Conservation (phyloP, 2,113 vertebrate species). For the Psophia crepitans region DNA sequence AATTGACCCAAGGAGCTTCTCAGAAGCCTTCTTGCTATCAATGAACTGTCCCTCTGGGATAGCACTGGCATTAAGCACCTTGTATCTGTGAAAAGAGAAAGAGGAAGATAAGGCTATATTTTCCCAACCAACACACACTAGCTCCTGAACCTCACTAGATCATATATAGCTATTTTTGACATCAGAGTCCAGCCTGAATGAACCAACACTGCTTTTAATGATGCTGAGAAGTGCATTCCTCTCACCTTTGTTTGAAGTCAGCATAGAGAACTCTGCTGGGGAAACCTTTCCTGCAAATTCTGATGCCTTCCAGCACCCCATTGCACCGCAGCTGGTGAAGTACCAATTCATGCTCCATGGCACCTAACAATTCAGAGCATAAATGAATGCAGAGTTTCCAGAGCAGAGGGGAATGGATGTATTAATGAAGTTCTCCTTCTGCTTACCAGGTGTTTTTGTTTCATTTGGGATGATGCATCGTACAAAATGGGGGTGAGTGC, state of each 20-base stretch:
- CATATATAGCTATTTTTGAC: too few relatives aligned
- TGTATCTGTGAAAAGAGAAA: too few relatives aligned
- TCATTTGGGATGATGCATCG: conserved; percentile 44
- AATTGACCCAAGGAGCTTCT: conserved; percentile 82
- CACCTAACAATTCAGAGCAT: conserved; percentile 35
- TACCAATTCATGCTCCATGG: conserved; percentile 50
- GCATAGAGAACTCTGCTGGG: conserved; percentile 59
- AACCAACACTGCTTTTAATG: background rate
- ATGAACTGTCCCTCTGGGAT: conserved; percentile 86
- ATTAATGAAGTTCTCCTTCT: background rate
- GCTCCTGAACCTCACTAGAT: background rate
- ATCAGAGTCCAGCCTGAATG: background rate
- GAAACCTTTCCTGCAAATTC: conserved; percentile 30
- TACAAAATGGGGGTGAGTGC: conserved; percentile 34
- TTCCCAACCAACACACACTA: background rate
- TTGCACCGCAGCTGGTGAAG: conserved; percentile 48
- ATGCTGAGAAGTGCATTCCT: background rate
- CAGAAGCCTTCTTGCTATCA: conserved; percentile 85
- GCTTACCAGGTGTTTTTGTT: conserved; percentile 48
- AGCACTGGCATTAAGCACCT: conserved; percentile 5
- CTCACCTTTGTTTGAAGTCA: conserved; percentile 87
- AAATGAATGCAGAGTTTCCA: background rate
- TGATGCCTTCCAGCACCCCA: conserved; percentile 15
- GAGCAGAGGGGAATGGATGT: background rate
- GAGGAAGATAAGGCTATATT: background rate